Evolutionary conservation across 2,888 invertebrate species (phyloP).

Genomic region (Stegophylla sp.): DNA sequence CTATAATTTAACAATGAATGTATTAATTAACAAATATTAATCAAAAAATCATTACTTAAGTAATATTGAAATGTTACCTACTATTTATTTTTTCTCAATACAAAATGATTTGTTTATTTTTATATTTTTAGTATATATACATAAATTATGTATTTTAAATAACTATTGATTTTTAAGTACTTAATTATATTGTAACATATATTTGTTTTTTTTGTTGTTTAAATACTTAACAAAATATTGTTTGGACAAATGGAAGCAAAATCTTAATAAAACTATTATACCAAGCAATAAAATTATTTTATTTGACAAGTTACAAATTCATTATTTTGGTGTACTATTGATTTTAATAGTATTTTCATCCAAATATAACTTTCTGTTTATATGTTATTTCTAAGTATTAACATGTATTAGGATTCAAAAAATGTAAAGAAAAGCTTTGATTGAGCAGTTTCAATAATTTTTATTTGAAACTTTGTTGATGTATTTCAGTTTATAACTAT

Average conservation of each 20-base stretch:
- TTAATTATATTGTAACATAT: slow-evolving; percentile 14
- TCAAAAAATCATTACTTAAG: slow-evolving; percentile 38
- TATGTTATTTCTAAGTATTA: too few species aligned
- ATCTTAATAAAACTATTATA: slow-evolving; percentile 35
- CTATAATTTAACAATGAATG: neutral
- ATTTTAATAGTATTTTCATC: too few species aligned
- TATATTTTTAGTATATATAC: slow-evolving; percentile 37
- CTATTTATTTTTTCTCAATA: slow-evolving; percentile 26
- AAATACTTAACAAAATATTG: slow-evolving; percentile 41
- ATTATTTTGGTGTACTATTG: too few species aligned
- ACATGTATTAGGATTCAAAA: too few species aligned
- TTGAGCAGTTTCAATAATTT: too few species aligned
- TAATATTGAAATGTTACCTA: slow-evolving; percentile 44
- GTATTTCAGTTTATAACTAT: too few species aligned
- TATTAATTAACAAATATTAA: slow-evolving; percentile 45
- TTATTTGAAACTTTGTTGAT: too few species aligned
- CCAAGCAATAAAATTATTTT: slow-evolving; percentile 15
- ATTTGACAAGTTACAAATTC: too few species aligned
- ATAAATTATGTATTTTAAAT: slow-evolving; percentile 43
- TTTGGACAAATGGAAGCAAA: slow-evolving; percentile 22
- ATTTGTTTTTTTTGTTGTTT: slow-evolving; percentile 29
- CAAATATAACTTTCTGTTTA: too few species aligned
- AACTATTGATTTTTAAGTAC: slow-evolving; percentile 35
- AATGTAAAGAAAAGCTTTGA: too few species aligned
- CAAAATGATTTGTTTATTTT: slow-evolving; percentile 25